These are phyloP conservation scores for Stomatorhinus walkeri DNA, from an alignment of 2,797 vertebrate genomes.

Conservation along the genomic window DNA sequence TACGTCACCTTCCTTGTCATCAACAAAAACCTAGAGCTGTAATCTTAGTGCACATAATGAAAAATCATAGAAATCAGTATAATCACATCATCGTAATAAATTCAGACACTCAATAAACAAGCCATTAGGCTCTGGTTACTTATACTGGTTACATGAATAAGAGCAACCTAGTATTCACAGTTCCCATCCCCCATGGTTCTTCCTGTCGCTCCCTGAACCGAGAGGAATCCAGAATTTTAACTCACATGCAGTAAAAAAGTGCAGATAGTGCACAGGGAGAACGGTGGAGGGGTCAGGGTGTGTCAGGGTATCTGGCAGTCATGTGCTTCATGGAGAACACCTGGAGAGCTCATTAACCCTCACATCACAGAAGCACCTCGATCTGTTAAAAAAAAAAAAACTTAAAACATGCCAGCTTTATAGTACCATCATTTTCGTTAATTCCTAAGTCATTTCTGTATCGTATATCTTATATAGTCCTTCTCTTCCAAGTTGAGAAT, in stretches of 20 bases:
- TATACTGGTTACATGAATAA: neutral
- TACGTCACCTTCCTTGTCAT: neutral
- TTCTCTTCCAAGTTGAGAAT: neutral
- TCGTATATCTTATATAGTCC: neutral
- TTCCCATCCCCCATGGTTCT: neutral
- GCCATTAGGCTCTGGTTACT: neutral
- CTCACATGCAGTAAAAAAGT: neutral
- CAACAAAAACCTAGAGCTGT: neutral
- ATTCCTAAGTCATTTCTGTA: neutral
- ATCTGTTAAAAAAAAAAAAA: neutral
- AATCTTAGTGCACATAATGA: neutral
- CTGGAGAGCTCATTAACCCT: neutral
- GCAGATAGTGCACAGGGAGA: neutral
- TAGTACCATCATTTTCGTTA: neutral
- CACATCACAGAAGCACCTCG: neutral
- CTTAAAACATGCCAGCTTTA: neutral
- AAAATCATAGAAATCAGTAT: neutral
- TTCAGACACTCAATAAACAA: neutral
- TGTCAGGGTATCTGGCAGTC: neutral
- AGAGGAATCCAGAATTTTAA: neutral
- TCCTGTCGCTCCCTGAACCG: neutral
- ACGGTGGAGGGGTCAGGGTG: neutral
- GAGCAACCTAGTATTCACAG: neutral
- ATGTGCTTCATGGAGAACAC: neutral
- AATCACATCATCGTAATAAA: neutral